A percentile compares a stretch with the other conserved stretches of the same genome.
Evolutionary conservation across 2,888 invertebrate species (phyloP).

Genomic region (Drosophila anomalipes): DNA sequence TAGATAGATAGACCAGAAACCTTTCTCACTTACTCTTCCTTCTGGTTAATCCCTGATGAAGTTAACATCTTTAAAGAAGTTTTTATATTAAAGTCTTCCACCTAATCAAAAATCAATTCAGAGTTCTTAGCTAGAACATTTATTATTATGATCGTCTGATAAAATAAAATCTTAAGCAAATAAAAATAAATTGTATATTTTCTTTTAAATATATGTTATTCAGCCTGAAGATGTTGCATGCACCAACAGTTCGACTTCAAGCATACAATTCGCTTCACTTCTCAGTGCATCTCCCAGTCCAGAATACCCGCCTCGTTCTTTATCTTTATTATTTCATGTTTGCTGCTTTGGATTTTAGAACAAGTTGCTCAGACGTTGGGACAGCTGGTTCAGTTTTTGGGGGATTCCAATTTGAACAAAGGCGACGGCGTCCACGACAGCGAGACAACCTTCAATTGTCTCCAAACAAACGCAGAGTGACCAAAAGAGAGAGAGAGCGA

Average conservation of each 20-base stretch:
- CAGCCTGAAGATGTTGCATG: not conserved
- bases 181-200: not conserved
- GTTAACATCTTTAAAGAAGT: not conserved
- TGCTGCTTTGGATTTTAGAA: constrained; percentile 38
- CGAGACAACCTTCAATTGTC: constrained; percentile 58
- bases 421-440: constrained; percentile 13
- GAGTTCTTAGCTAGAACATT: not conserved
- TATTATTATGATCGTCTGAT: not conserved
- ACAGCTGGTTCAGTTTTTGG: constrained; percentile 32
- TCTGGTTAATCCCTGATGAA: not conserved
- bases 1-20: not conserved
- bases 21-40: fast-evolving
- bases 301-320: not conserved
- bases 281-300: constrained; percentile 23
- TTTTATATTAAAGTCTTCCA: not conserved
- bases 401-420: constrained; percentile 45
- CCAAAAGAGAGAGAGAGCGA: constrained; percentile 12
- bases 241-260: not conserved
- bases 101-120: not conserved
- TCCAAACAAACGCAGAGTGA: constrained; percentile 9
- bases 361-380: constrained; percentile 58
- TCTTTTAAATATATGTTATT: not conserved
- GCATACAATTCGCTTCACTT: not conserved
- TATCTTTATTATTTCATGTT: constrained; percentile 21
- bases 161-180: not conserved